These are phyloP conservation scores for Spisula solida DNA, from an alignment of 2,888 invertebrate species.

Conservation along the genomic window DNA sequence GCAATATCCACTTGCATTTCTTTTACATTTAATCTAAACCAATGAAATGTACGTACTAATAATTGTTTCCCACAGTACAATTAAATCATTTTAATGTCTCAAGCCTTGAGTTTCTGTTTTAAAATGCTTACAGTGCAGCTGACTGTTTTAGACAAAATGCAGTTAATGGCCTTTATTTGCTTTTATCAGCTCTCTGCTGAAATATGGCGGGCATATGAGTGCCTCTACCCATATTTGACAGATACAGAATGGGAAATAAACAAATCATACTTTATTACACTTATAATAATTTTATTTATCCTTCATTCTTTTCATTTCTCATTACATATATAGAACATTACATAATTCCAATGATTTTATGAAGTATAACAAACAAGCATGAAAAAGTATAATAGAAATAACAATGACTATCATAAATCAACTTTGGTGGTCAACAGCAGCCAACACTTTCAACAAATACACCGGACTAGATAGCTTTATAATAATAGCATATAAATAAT, in stretches of 20 bases:
- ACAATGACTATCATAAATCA: conserved; percentile 6
- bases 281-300: conserved; percentile 22
- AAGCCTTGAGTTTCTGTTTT: too few species aligned
- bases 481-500: conserved; percentile 6
- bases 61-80: too few species aligned
- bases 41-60: too few species aligned
- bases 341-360: conserved; percentile 21
- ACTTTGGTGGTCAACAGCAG: conserved; percentile 28
- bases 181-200: too few species aligned
- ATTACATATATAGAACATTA: conserved; percentile 21
- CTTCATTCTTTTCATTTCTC: conserved; percentile 23
- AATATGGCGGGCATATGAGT: too few species aligned
- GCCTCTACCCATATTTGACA: too few species aligned
- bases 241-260: not conserved
- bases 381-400: conserved; percentile 15
- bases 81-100: too few species aligned
- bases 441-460: conserved; percentile 26
- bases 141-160: too few species aligned
- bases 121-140: too few species aligned
- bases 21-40: too few species aligned
- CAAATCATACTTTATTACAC: not conserved
- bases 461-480: conserved; percentile 23
- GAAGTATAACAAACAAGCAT: conserved; percentile 10
- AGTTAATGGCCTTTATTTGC: too few species aligned
- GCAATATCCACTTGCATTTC: too few species aligned